These are phyloP conservation scores for Mylabris sibirica DNA, from an alignment of 2,888 invertebrate genomes.

Conservation along the genomic window DNA sequence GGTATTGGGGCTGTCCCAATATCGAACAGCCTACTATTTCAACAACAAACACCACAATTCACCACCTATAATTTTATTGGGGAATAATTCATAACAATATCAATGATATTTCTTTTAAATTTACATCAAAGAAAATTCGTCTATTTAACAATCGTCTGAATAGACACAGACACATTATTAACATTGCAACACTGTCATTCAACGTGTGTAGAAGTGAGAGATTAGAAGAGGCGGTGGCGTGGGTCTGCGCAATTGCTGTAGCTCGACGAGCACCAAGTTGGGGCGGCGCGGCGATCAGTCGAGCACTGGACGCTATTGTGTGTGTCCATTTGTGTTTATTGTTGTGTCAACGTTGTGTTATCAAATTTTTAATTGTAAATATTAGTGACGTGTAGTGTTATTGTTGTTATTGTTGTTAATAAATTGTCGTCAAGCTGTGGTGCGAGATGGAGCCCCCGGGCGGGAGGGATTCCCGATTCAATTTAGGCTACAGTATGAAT, in stretches of 20 bases:
- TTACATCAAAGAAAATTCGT: slow-evolving; percentile 34
- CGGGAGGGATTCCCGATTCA: slow-evolving; percentile 90
- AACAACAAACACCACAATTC: slow-evolving; percentile 44
- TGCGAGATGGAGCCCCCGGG: slow-evolving; percentile 85
- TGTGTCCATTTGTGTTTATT: slow-evolving; percentile 58
- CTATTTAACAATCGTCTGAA: slow-evolving; percentile 47
- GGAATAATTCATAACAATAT: too few relatives aligned
- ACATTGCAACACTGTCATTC: slow-evolving; percentile 37
- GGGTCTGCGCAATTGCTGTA: slow-evolving; percentile 44
- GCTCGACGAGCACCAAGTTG: slow-evolving; percentile 53
- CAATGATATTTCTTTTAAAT: too few relatives aligned
- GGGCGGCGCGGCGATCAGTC: slow-evolving; percentile 62
- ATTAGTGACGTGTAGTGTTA: slow-evolving; percentile 39
- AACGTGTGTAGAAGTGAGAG: slow-evolving; percentile 43
- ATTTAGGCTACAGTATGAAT: slow-evolving; percentile 87
- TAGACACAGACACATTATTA: slow-evolving; percentile 27
- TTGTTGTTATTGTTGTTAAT: slow-evolving; percentile 31
- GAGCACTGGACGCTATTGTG: slow-evolving; percentile 51
- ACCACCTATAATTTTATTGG: slow-evolving; percentile 53
- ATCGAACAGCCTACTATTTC: slow-evolving; percentile 47
- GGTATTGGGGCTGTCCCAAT: slow-evolving; percentile 75
- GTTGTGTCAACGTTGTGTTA: slow-evolving; percentile 51
- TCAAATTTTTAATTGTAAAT: slow-evolving; percentile 28
- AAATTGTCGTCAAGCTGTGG: slow-evolving; percentile 58
- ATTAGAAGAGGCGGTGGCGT: slow-evolving; percentile 29